phyloP scores from a whole-genome alignment of 2,797 vertebrate genomes.

The Acanthurus tractus region DNA sequence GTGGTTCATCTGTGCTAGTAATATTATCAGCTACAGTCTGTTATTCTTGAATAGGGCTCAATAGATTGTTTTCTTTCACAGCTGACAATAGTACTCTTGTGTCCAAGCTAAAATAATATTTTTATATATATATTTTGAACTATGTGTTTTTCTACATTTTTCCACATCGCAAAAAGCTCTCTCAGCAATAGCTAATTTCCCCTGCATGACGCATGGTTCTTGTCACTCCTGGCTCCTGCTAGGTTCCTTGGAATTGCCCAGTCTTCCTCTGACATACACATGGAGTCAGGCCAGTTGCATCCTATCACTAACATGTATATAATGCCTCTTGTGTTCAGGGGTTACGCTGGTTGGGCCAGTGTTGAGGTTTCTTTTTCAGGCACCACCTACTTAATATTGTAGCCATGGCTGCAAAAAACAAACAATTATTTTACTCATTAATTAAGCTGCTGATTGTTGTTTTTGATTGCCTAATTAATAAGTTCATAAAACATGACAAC shows the following conservation, averaged over 20 bases:
- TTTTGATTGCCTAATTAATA: neutral
- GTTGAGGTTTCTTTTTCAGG: neutral
- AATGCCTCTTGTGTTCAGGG: neutral
- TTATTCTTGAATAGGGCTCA: neutral
- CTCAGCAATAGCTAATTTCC: neutral
- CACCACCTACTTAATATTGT: neutral
- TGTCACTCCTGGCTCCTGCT: neutral
- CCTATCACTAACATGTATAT: neutral
- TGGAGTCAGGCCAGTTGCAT: neutral
- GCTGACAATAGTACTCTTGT: neutral
- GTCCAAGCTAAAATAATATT: neutral
- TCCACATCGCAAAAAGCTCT: neutral
- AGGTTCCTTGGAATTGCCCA: neutral
- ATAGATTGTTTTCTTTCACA: neutral
- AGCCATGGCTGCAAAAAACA: neutral
- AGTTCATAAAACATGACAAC: too few species aligned
- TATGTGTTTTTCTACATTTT: neutral
- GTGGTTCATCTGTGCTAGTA: neutral
- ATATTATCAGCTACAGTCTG: neutral
- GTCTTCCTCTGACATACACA: neutral
- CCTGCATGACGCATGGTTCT: too few species aligned
- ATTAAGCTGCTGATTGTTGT: neutral
- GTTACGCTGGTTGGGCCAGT: neutral
- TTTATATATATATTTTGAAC: too few species aligned
- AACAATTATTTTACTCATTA: neutral